Evolutionary conservation across 2,113 vertebrate genomes (phyloP).

Genomic region (Brachypodius melanocephalos): DNA sequence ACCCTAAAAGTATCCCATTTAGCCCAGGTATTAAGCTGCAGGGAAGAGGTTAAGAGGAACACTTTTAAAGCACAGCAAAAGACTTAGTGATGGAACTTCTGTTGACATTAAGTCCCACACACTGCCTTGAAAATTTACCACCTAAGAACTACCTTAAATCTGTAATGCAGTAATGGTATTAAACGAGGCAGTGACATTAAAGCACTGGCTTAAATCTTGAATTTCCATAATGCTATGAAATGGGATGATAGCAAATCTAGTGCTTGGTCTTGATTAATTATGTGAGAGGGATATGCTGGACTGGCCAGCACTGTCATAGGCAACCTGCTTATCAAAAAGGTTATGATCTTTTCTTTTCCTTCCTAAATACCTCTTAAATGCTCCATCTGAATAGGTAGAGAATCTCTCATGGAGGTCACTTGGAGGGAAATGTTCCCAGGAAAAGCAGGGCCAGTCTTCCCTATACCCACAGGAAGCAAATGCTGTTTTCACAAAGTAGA

Average conservation of each 20-base stretch:
- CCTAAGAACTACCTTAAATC: slow-evolving; percentile 11
- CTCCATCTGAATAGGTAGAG: neutral
- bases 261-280: slow-evolving; percentile 36
- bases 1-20: neutral
- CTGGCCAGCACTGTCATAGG: neutral
- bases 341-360: slow-evolving; percentile 10
- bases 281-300: neutral
- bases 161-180: slow-evolving; percentile 16
- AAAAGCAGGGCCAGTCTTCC: neutral
- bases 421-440: neutral
- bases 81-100: neutral
- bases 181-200: neutral
- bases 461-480: neutral
- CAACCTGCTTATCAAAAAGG: slow-evolving; percentile 15
- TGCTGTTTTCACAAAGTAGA: neutral
- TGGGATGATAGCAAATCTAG: neutral
- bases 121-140: slow-evolving; percentile 24
- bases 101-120: neutral
- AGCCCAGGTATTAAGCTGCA: neutral
- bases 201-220: slow-evolving; percentile 20
- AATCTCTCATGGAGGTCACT: neutral
- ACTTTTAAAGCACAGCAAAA: neutral
- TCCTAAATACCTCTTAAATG: neutral
- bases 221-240: slow-evolving; percentile 28
- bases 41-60: neutral